phyloP scores from a whole-genome alignment of 2,113 vertebrate genomes.

The Hipposideros armiger region DNA sequence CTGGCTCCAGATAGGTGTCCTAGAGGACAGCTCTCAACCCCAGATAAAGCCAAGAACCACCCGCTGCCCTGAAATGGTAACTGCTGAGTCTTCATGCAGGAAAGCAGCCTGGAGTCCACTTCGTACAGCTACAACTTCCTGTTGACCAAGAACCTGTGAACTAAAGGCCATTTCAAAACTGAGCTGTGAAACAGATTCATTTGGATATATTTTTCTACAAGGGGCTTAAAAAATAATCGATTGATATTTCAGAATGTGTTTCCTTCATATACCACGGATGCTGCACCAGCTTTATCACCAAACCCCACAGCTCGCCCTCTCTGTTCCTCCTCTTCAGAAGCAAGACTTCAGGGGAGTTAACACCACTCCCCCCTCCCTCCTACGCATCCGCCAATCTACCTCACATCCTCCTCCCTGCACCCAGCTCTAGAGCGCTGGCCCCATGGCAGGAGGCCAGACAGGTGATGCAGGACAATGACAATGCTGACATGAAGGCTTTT shows the following conservation, averaged over 20 bases:
- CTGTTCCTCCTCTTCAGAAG: not conserved
- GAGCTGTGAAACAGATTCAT: constrained; percentile 53
- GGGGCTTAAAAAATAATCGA: constrained; percentile 12
- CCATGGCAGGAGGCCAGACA: not conserved
- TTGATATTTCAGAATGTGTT: constrained; percentile 15
- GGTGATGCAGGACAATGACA: not conserved
- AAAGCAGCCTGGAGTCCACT: not conserved
- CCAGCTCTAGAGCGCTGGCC: not conserved
- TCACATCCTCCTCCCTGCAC: constrained; percentile 48
- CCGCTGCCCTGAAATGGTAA: not conserved
- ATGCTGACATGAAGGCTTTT: not conserved
- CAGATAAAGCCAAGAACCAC: not conserved
- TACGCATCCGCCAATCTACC: constrained; percentile 66
- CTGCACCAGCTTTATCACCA: not conserved
- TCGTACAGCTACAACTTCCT: not conserved
- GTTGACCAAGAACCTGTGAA: constrained; percentile 78
- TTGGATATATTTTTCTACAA: constrained; percentile 80
- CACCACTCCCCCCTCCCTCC: not conserved
- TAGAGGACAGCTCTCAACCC: not conserved
- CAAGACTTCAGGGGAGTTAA: not conserved
- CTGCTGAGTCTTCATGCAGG: not conserved
- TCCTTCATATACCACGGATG: not conserved
- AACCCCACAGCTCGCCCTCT: not conserved
- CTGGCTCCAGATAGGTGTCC: not conserved
- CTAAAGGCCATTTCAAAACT: constrained; percentile 68